These are phyloP conservation scores for Aphidius ervi DNA, from an alignment of 1,140 invertebrate genomes.

Conservation along the genomic window DNA sequence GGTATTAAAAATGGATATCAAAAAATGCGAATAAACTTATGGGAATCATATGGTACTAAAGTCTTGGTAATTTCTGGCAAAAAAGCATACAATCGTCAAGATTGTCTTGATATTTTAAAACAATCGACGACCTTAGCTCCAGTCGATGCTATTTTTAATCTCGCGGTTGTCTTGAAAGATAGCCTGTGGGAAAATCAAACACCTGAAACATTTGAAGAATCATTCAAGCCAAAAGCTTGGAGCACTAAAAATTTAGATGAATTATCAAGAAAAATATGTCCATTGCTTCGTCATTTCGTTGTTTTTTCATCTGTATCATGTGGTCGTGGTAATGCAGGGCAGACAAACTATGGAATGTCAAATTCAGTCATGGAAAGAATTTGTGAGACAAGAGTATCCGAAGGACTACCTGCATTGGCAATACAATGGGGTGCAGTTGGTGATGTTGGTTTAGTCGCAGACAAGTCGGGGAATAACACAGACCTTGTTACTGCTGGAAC, in stretches of 20 bases:
- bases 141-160: slow-evolving; percentile 73
- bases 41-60: slow-evolving; percentile 54
- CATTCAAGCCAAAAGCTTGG: slow-evolving; percentile 53
- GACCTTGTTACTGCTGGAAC: slow-evolving; percentile 60
- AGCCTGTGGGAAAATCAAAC: slow-evolving; percentile 55
- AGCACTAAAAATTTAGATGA: slow-evolving; percentile 53
- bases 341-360: slow-evolving; percentile 71
- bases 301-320: slow-evolving; percentile 75
- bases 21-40: slow-evolving; percentile 49
- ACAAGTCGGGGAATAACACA: slow-evolving; percentile 63
- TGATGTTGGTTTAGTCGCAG: slow-evolving; percentile 59
- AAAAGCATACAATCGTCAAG: slow-evolving; percentile 49
- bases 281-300: slow-evolving; percentile 54
- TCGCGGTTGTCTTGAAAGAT: slow-evolving; percentile 65
- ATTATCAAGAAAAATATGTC: slow-evolving; percentile 53
- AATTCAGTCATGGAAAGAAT: slow-evolving; percentile 61
- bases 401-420: slow-evolving; percentile 57
- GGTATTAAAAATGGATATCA: slow-evolving; percentile 72
- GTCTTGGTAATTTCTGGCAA: slow-evolving; percentile 51
- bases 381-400: slow-evolving; percentile 51
- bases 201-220: slow-evolving; percentile 47
- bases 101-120: slow-evolving; percentile 57
- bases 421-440: slow-evolving; percentile 61
- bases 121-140: slow-evolving; percentile 58
- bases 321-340: slow-evolving; percentile 73